A percentile compares a stretch with the other conserved stretches of the same genome.
Evolutionary conservation across 2,888 invertebrate species (phyloP).

Genomic region (Drosophila meridionalis): DNA sequence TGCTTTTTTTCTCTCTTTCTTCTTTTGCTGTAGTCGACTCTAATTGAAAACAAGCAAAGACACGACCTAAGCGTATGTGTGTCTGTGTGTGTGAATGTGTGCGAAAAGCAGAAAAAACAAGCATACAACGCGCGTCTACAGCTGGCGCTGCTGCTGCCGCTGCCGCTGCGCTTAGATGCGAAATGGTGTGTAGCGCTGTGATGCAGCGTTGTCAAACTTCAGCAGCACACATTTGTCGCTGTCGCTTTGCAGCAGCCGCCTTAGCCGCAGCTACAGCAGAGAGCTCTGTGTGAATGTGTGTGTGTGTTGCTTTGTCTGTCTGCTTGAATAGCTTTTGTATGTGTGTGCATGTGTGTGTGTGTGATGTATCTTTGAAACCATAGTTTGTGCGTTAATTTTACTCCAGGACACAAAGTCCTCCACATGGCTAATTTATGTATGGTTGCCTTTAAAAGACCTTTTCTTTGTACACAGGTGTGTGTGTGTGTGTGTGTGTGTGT

Average conservation of each 20-base stretch:
- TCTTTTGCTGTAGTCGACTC: slow-evolving; percentile 55
- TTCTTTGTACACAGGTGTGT: slow-evolving; percentile 32
- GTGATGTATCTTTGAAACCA: slow-evolving; percentile 61
- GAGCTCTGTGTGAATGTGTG: slow-evolving; percentile 13
- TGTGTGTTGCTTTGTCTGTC: slow-evolving; percentile 28
- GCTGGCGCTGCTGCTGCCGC: slow-evolving; percentile 48
- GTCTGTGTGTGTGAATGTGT: slow-evolving; percentile 26
- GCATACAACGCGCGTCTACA: slow-evolving; percentile 45
- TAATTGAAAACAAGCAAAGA: slow-evolving; percentile 78
- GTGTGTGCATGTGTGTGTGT: slow-evolving; percentile 2
- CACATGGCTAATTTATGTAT: slow-evolving; percentile 53
- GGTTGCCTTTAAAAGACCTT: slow-evolving; percentile 36
- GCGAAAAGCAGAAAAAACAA: slow-evolving; percentile 45
- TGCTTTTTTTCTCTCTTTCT: slow-evolving; percentile 15
- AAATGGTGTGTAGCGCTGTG: slow-evolving; percentile 33
- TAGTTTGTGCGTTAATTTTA: slow-evolving; percentile 70
- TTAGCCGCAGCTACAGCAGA: slow-evolving; percentile 28
- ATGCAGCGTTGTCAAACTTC: slow-evolving; percentile 67
- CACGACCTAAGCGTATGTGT: slow-evolving; percentile 19
- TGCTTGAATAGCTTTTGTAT: slow-evolving; percentile 18
- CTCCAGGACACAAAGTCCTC: slow-evolving; percentile 47
- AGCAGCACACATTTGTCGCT: slow-evolving; percentile 55
- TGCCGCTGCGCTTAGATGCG: slow-evolving; percentile 44
- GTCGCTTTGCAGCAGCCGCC: slow-evolving; percentile 51
- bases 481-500: slow-evolving; percentile 4